Evolutionary conservation across 1,140 invertebrate genomes (phyloP).

Genomic region (Adelges cooleyi): DNA sequence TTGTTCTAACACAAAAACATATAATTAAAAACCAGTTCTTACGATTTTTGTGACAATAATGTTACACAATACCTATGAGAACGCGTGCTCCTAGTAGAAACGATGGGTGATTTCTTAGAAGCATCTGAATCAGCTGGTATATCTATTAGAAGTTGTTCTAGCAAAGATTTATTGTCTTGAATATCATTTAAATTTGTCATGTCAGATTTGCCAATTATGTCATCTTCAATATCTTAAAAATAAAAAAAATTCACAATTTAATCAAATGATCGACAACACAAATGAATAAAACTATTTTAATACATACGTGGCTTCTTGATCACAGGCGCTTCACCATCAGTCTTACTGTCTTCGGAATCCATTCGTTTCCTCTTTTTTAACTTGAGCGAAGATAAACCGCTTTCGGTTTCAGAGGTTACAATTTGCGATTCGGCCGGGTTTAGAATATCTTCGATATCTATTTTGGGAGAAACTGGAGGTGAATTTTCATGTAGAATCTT

Average conservation of each 20-base stretch:
- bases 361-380: constrained; percentile 18
- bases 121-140: constrained; percentile 50
- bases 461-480: constrained; percentile 39
- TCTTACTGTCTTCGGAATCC: constrained; percentile 31
- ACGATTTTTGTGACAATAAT: background rate
- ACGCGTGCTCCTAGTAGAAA: constrained; percentile 34
- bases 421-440: constrained; percentile 35
- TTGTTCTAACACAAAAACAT: constrained; percentile 13
- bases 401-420: constrained; percentile 2
- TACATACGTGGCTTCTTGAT: constrained; percentile 15
- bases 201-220: constrained; percentile 8
- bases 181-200: constrained; percentile 4
- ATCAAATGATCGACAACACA: background rate
- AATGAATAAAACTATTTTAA: background rate
- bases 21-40: background rate
- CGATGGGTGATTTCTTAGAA: constrained; percentile 31
- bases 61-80: constrained; percentile 31
- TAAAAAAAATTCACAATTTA: background rate
- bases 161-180: constrained; percentile 44
- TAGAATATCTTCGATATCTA: constrained; percentile 39
- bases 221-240: constrained; percentile 26
- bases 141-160: constrained; percentile 64
- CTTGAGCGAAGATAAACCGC: constrained; percentile 10
- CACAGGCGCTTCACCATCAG: constrained; percentile 38
- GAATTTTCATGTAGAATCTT: constrained; percentile 46